Percentiles rank a stretch among this genome's conserved stretches.
These are phyloP conservation scores for Lasioglossum lativentre DNA, from an alignment of 2,888 invertebrate genomes.

Conservation along the genomic window DNA sequence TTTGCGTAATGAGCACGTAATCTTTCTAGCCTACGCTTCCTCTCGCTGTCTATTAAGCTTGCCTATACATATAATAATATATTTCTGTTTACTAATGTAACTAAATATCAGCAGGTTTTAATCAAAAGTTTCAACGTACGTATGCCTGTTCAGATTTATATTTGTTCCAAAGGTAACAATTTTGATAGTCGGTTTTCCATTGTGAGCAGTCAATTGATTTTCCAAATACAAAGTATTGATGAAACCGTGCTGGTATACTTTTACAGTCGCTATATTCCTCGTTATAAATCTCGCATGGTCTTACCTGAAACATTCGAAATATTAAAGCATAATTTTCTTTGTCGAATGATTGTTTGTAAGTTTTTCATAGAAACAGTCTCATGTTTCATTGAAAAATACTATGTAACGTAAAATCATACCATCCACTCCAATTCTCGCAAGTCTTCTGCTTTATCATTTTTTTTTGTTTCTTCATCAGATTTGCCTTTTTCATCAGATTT, in stretches of 20 bases:
- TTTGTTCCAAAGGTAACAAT: slow-evolving; percentile 90
- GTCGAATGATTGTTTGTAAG: neutral
- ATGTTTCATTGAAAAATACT: neutral
- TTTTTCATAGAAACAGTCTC: neutral
- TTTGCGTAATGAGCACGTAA: slow-evolving; percentile 90
- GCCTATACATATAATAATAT: slow-evolving; percentile 84
- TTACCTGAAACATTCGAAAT: slow-evolving; percentile 86
- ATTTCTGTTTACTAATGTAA: neutral
- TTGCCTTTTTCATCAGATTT: neutral
- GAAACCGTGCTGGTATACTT: slow-evolving; percentile 90
- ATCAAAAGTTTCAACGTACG: slow-evolving; percentile 85
- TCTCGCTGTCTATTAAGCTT: slow-evolving; percentile 90
- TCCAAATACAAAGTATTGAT: slow-evolving; percentile 94
- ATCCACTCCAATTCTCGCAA: slow-evolving; percentile 53
- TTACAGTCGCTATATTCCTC: slow-evolving; percentile 93
- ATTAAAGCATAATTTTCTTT: neutral
- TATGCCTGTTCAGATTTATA: slow-evolving; percentile 88
- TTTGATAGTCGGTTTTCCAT: slow-evolving; percentile 92
- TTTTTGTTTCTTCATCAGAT: neutral
- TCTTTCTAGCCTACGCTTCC: slow-evolving; percentile 87
- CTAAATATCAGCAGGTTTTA: neutral
- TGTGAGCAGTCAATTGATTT: slow-evolving; percentile 90
- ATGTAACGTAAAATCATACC: slow-evolving; percentile 50
- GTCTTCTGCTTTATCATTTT: neutral
- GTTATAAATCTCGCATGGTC: slow-evolving; percentile 92